phyloP scores from a whole-genome alignment of 2,113 vertebrate genomes.

The Cavia porcellus region DNA sequence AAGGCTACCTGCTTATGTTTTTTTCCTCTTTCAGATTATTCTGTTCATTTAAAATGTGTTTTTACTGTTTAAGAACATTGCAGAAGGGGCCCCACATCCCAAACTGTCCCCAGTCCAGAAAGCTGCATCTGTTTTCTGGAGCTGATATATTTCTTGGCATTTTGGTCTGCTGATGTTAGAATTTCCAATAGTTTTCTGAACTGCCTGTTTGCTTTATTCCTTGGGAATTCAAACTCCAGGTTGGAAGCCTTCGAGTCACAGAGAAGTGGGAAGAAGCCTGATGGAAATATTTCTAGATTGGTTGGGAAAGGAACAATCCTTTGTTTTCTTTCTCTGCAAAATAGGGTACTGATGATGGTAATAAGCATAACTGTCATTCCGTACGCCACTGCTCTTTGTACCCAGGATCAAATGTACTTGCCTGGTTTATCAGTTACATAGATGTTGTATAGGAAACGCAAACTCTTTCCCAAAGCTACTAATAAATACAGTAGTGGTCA shows the following conservation, averaged over 20 bases:
- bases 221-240: not conserved
- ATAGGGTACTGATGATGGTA: not conserved
- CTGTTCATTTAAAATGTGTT: not conserved
- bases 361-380: not conserved
- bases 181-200: constrained; percentile 33
- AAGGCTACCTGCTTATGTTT: not conserved
- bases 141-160: not conserved
- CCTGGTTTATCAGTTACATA: not conserved
- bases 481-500: not conserved
- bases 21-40: not conserved
- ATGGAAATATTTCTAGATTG: not conserved
- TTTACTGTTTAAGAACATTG: not conserved
- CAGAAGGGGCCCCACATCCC: not conserved
- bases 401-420: not conserved
- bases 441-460: not conserved
- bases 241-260: not conserved
- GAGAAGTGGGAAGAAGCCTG: not conserved
- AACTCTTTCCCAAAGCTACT: not conserved
- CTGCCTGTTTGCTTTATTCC: not conserved
- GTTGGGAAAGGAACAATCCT: not conserved
- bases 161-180: not conserved
- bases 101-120: not conserved
- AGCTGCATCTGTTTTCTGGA: not conserved
- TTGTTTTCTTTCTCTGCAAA: constrained; percentile 26
- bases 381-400: not conserved